Conservation (phyloP, 2,113 vertebrate genomes). For the Tiliqua scincoides region DNA sequence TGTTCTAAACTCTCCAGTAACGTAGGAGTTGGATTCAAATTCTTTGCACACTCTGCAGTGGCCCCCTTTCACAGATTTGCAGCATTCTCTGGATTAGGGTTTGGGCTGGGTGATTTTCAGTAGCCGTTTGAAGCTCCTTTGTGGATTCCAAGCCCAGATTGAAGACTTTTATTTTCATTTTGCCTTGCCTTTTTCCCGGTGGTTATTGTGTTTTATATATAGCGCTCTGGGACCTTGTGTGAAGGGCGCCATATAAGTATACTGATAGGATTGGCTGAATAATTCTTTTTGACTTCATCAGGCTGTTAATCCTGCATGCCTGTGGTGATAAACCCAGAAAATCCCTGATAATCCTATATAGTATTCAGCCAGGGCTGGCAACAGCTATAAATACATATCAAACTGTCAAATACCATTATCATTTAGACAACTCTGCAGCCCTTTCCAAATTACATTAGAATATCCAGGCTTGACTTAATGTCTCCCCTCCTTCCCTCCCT, state of each 20-base stretch:
- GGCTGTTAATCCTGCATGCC: conserved; percentile 82
- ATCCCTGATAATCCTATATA: conserved; percentile 85
- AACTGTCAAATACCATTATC: conserved; percentile 84
- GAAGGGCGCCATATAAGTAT: conserved; percentile 42
- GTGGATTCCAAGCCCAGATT: conserved; percentile 36
- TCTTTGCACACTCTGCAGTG: background rate
- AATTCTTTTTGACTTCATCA: conserved; percentile 84
- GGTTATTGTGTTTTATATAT: conserved; percentile 40
- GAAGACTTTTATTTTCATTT: conserved; percentile 39
- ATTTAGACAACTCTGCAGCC: conserved; percentile 77
- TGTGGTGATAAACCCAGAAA: conserved; percentile 85
- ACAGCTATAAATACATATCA: conserved; percentile 82
- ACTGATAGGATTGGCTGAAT: conserved; percentile 61
- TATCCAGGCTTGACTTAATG: conserved; percentile 52
- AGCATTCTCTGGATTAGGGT: background rate
- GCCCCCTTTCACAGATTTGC: background rate
- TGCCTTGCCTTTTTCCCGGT: background rate
- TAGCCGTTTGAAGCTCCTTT: background rate
- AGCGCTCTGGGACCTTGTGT: conserved; percentile 40
- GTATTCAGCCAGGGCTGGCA: conserved; percentile 78
- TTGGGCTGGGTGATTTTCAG: conserved; percentile 7
- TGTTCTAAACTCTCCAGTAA: background rate
- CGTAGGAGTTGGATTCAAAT: fast-evolving
- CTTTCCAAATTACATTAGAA: conserved; percentile 68
- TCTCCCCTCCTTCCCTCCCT: background rate